These are phyloP conservation scores for Lasioglossum lativentre DNA, from an alignment of 2,888 invertebrate genomes.

Conservation along the genomic window DNA sequence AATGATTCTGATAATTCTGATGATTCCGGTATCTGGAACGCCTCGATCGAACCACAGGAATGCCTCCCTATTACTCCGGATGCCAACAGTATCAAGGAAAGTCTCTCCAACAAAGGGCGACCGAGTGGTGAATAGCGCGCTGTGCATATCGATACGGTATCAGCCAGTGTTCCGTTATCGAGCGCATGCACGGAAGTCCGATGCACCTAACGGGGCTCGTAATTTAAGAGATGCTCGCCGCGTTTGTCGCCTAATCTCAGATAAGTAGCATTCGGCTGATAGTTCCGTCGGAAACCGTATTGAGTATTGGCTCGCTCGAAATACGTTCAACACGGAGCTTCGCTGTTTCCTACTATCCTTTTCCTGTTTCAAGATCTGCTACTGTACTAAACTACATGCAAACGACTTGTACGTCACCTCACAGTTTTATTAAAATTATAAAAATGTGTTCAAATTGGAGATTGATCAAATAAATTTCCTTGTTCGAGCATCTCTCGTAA, in stretches of 20 bases:
- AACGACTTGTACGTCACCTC: neutral
- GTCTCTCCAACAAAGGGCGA: neutral
- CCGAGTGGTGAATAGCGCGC: neutral
- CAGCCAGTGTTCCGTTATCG: neutral
- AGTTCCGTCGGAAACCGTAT: constrained; percentile 18
- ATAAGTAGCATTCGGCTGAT: constrained; percentile 29
- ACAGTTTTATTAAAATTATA: too few species aligned
- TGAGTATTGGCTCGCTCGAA: neutral
- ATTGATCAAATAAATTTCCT: neutral
- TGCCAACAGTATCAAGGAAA: neutral
- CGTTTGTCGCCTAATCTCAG: constrained; percentile 2
- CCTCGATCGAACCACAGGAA: neutral
- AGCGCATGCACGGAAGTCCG: neutral
- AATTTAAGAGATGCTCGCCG: neutral
- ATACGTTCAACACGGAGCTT: neutral
- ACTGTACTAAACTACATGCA: neutral
- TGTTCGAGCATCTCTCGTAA: neutral
- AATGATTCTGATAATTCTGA: neutral
- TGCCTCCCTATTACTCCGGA: neutral
- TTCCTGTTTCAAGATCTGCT: neutral
- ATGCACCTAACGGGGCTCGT: neutral
- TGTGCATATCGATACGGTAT: neutral
- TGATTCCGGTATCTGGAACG: neutral
- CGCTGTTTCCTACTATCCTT: neutral
- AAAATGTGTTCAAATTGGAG: neutral